Evolutionary conservation across 2,888 invertebrate genomes (phyloP).

Genomic region (Mythimna vitellina): DNA sequence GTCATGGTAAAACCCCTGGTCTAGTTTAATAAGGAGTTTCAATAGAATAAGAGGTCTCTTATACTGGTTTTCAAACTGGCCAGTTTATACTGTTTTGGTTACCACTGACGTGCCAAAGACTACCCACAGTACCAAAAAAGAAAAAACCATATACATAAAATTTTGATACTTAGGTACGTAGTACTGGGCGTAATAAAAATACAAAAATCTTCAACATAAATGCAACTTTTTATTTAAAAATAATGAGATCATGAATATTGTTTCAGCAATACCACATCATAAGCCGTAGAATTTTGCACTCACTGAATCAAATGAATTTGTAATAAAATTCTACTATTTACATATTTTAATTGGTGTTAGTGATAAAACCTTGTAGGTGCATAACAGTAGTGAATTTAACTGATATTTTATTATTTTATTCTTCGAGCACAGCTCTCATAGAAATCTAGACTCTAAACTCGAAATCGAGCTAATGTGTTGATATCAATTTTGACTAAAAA

Average conservation of each 20-base stretch:
- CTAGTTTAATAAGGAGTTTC: not conserved
- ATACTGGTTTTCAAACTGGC: not conserved
- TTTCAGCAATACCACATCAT: constrained; percentile 11
- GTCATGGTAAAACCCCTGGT: too few relatives aligned
- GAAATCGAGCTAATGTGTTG: not conserved
- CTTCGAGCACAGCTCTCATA: not conserved
- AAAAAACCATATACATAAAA: not conserved
- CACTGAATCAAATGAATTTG: not conserved
- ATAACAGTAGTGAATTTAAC: not conserved
- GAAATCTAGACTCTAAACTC: not conserved
- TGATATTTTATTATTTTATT: not conserved
- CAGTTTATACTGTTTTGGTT: not conserved
- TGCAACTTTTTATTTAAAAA: constrained; percentile 45
- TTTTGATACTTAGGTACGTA: not conserved
- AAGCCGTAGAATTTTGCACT: not conserved
- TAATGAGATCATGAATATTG: constrained; percentile 43
- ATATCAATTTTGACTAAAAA: not conserved
- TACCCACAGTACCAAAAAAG: not conserved
- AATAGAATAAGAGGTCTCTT: not conserved
- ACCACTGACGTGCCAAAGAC: not conserved
- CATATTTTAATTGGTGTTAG: not conserved
- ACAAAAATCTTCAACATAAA: constrained; percentile 21
- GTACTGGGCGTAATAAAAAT: constrained; percentile 1
- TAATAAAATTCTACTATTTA: constrained; percentile 6
- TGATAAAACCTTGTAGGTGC: not conserved